Base-by-base conservation (phyloP, 2,113 vertebrate genomes). In the Brevimyrus niger region DNA sequence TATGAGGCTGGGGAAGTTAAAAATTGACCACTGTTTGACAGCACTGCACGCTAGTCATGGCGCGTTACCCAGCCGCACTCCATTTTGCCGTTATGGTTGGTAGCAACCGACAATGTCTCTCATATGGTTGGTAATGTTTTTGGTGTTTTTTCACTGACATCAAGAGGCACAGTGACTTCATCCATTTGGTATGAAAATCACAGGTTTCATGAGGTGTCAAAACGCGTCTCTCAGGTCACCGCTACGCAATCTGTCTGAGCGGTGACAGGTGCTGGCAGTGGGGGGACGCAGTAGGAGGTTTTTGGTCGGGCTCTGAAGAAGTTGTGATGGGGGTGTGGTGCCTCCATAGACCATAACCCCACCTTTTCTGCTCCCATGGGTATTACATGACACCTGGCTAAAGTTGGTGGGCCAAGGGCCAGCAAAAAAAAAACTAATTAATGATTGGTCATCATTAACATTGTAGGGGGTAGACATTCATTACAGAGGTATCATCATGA, bases 111-210 rank as follows among this genome's bases (percentile, higher is more conserved):
- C 44, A 4, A 4, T 4, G 44, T 84, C 82, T 47, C 44, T 46
- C 38, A 84, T 31, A 87, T 50, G 50, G 50, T 27, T 87, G 48
- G n/a, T 17, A 53, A 86, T 23, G 47, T 87, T 87, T 53, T 19
- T 53, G 11, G 19, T 87, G 85, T 55, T 51, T 87, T 87, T 55
- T 17, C 55, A 87, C 48, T 55, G 85, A 53, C 50, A 53, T 87
- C 85, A 87, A 50, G n/a, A 53, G 50, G 50, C 47, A n/a, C 23
- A 51, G 48, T 53, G 85, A 53, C 48, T 47, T 87, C 27, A 51
- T 87, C 50, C 50, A 87, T 23, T 53, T 53, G n/a, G 85, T 53
- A 87, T 87, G 85, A 87, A 31, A 53, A 87, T 35, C 35, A 48
- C 11, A 31, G 35, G 27, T 31, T n/a, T 53, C 27, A 31, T 6